A percentile compares a stretch with the other conserved stretches of the same genome.
These are phyloP conservation scores for Bombycilla garrulus DNA, from an alignment of 2,113 vertebrate genomes.

Conservation along the genomic window DNA sequence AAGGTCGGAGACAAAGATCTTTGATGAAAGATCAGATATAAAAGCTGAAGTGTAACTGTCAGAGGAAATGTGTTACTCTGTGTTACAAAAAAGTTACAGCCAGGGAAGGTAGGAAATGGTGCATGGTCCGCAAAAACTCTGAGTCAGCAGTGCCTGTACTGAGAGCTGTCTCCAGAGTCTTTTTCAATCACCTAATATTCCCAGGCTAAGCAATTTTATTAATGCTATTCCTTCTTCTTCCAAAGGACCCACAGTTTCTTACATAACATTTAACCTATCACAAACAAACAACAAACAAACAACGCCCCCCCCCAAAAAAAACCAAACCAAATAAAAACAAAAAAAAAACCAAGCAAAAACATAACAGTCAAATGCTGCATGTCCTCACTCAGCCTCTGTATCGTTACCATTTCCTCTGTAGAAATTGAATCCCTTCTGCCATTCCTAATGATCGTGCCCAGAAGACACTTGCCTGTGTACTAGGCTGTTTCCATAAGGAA, in stretches of 20 bases:
- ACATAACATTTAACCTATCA: background rate
- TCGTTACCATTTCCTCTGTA: background rate
- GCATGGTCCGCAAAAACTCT: background rate
- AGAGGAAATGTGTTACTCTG: conserved; percentile 16
- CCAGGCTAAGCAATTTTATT: background rate
- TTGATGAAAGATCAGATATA: background rate
- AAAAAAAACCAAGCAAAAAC: background rate
- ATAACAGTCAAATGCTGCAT: fast-evolving
- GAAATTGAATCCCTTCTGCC: background rate
- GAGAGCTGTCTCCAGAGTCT: background rate
- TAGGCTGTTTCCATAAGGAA: background rate
- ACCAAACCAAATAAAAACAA: background rate
- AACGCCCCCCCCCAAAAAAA: no score
- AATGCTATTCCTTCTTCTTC: background rate
- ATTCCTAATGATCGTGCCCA: background rate
- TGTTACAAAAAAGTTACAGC: background rate
- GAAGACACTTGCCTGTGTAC: background rate
- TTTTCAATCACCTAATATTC: background rate
- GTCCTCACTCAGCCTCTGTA: background rate
- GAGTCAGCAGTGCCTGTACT: background rate
- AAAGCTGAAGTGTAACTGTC: background rate
- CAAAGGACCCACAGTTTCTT: background rate
- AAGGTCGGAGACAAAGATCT: background rate
- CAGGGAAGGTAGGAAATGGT: background rate
- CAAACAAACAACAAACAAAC: background rate